phyloP scores from a whole-genome alignment of 2,797 vertebrate genomes.

The Chromis chromis region DNA sequence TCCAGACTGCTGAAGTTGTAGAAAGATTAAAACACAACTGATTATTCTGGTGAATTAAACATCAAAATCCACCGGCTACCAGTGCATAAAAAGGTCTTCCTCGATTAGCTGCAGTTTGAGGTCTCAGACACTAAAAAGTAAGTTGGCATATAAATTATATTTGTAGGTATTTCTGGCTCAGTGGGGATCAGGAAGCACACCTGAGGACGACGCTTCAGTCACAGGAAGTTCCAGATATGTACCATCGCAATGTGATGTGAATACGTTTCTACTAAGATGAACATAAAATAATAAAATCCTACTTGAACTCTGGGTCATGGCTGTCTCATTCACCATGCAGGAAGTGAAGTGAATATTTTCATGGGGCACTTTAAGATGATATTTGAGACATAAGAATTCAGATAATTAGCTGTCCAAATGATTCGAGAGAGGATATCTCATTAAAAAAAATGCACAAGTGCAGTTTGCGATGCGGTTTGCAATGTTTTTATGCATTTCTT shows the following conservation, averaged over 20 bases:
- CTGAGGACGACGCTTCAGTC: constrained; percentile 1
- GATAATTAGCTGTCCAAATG: constrained; percentile 8
- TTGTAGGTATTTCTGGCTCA: constrained; percentile 4
- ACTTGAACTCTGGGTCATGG: constrained; percentile 30
- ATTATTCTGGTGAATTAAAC: constrained; percentile 27
- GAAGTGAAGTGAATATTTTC: constrained; percentile 13
- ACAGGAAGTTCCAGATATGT: constrained; percentile 3
- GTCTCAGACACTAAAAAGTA: constrained; percentile 1
- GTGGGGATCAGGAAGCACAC: constrained; percentile 18
- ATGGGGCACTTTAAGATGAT: constrained; percentile 14
- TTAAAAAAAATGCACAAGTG: background rate
- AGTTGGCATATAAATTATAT: constrained; percentile 21
- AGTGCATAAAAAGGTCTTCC: background rate
- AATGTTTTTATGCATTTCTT: background rate
- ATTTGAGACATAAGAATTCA: constrained; percentile 17
- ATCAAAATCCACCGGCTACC: constrained; percentile 13
- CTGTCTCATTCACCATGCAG: constrained; percentile 31
- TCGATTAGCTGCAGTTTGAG: constrained; percentile 2
- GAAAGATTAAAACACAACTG: constrained; percentile 14
- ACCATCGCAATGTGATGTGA: constrained; percentile 9
- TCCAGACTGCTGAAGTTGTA: background rate
- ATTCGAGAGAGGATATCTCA: constrained; percentile 6
- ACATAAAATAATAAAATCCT: constrained; percentile 39
- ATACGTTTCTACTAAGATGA: constrained; percentile 4
- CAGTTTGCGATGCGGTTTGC: background rate